These are phyloP conservation scores for Oryzias dopingdopingensis DNA, from an alignment of 2,797 vertebrate genomes.

Conservation along the genomic window DNA sequence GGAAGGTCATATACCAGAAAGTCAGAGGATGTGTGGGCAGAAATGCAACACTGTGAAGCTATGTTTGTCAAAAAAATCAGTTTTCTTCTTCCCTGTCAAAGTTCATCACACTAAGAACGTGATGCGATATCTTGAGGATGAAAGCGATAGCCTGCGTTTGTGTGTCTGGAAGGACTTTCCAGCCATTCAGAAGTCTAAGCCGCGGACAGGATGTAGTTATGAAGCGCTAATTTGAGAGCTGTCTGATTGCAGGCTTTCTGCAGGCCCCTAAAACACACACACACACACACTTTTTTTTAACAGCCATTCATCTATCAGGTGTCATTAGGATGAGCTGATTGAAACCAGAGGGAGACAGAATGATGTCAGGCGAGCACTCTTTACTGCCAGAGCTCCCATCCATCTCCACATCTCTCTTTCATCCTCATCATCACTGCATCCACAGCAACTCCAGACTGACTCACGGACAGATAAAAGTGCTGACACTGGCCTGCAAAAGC, in stretches of 20 bases:
- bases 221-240: slow-evolving; percentile 73
- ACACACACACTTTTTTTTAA: slow-evolving; percentile 50
- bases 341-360: slow-evolving; percentile 73
- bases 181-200: slow-evolving; percentile 65
- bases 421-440: slow-evolving; percentile 45
- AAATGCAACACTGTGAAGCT: slow-evolving; percentile 1
- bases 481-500: slow-evolving; percentile 14
- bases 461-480: slow-evolving; percentile 48
- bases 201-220: slow-evolving; percentile 76
- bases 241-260: slow-evolving; percentile 72
- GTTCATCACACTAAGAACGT: slow-evolving; percentile 57
- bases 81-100: slow-evolving; percentile 48
- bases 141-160: slow-evolving; percentile 39
- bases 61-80: not conserved
- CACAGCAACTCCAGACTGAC: slow-evolving; percentile 31
- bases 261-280: slow-evolving; percentile 46
- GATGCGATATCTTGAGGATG: slow-evolving; percentile 43
- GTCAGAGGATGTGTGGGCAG: slow-evolving; percentile 5
- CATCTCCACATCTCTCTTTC: slow-evolving; percentile 58
- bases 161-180: slow-evolving; percentile 55
- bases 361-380: slow-evolving; percentile 74
- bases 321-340: slow-evolving; percentile 76
- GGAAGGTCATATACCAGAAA: slow-evolving; percentile 1
- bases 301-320: slow-evolving; percentile 79
- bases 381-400: slow-evolving; percentile 48